Base-by-base conservation (phyloP, 2,797 vertebrate genomes). In the Coregonus suidteri region DNA sequence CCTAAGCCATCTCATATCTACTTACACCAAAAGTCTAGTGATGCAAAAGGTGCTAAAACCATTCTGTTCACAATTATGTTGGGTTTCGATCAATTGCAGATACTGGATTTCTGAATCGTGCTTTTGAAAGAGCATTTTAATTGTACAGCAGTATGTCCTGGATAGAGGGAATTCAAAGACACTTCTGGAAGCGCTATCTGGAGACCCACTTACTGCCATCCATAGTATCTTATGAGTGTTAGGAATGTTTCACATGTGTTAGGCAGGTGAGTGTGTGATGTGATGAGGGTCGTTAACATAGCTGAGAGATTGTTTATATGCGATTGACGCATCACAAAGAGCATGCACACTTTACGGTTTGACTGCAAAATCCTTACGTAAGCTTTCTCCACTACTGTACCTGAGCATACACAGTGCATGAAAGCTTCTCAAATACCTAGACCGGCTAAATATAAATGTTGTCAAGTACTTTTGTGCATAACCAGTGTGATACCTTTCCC, bases 361-460 rank as follows among this genome's bases (percentile, higher is more conserved):
- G 54, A 4, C 4, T 5, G 35, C 37, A 34, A 20, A 31, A 41
- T 14, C 76, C 59, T 14, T 47, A 79, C 74, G 77, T 68, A 81
- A 84, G 70, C 71, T 64, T 71, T 1, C 34, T 77, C 79, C 77
- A 47, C 79, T 81, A 64, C n/a, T 73, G 47, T 37, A 52, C 77
- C 78, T 74, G 79, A 78, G 81, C 9, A 47, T 14, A 52, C 16
- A 71, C 72, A 34, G 31, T 59, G 54, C 77, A 81, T 53, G 77
- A 74, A 73, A 72, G 47, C 77, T 84, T 30, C 75, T n/a, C 67
- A 86, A 89, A 82, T 69, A 86, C 82, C 83, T 82, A 64, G 77
- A 77, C 73, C 15, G 72, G 77, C 86, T 90, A 84, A 86, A 91
- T 88, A 87, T 88, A 90, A 91, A 90, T 86, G 85, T 89, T 90